A percentile compares a stretch with the other conserved stretches of the same genome.
Conservation (phyloP, 2,797 vertebrate genomes). For the Pterois miles region DNA sequence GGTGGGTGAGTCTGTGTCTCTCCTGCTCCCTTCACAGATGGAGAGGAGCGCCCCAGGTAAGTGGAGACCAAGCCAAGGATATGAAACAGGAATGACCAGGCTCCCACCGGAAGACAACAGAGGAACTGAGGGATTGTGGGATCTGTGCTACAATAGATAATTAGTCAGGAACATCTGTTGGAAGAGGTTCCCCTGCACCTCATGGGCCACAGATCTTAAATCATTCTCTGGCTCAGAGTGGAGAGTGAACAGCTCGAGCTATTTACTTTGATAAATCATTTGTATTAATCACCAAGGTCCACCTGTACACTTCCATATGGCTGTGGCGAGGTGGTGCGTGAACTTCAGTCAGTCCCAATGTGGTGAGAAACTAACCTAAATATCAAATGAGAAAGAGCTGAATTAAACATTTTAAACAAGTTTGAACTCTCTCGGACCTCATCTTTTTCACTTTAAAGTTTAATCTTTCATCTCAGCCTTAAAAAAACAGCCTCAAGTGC, state of each 20-base stretch:
- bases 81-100: constrained; percentile 80
- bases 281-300: constrained; percentile 64
- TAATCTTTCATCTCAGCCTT: constrained; percentile 21
- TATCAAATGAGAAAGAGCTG: constrained; percentile 13
- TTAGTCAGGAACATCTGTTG: constrained; percentile 85
- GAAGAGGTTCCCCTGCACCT: constrained; percentile 71
- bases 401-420: constrained; percentile 20
- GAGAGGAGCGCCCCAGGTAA: constrained; percentile 76
- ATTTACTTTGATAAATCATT: constrained; percentile 73
- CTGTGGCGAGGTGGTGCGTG: neutral
- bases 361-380: constrained; percentile 8
- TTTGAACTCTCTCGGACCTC: constrained; percentile 13
- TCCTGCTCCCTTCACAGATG: constrained; percentile 79
- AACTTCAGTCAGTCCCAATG: constrained; percentile 17
- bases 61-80: constrained; percentile 73
- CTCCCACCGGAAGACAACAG: constrained; percentile 73
- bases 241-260: constrained; percentile 46
- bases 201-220: constrained; percentile 71
- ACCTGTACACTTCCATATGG: constrained; percentile 53
- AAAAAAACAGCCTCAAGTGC: constrained; percentile 16
- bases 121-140: constrained; percentile 76
- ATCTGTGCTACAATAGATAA: constrained; percentile 82
- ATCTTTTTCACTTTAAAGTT: constrained; percentile 32
- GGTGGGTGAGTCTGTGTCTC: constrained; percentile 47
- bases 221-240: constrained; percentile 66